Evolutionary conservation across 2,888 invertebrate species (phyloP).

Genomic region (Monochamus alternatus): DNA sequence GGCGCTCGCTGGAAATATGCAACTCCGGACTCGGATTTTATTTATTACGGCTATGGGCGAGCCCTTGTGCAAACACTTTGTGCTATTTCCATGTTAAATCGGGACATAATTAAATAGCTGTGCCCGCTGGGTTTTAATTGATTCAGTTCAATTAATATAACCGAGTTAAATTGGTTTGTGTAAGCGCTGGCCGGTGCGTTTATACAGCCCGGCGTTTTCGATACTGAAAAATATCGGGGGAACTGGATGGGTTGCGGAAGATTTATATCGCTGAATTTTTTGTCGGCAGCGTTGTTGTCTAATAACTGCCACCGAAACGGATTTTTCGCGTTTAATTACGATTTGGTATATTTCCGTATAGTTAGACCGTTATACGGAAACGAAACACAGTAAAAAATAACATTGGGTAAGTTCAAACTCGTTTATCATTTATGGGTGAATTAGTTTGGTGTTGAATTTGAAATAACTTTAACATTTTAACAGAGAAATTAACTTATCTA

Average conservation of each 20-base stretch:
- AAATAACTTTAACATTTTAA: too few relatives aligned
- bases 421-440: too few relatives aligned
- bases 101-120: constrained; percentile 50
- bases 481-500: too few relatives aligned
- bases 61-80: constrained; percentile 49
- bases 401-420: too few relatives aligned
- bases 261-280: not conserved
- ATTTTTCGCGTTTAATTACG: not conserved
- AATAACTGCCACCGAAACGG: not conserved
- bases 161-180: constrained; percentile 46
- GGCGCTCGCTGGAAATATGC: constrained; percentile 1
- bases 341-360: too few relatives aligned
- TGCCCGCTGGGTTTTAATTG: constrained; percentile 50
- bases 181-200: constrained; percentile 20
- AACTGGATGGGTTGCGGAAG: not conserved
- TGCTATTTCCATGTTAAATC: constrained; percentile 52
- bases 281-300: not conserved
- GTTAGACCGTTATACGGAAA: too few relatives aligned
- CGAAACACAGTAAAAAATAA: too few relatives aligned
- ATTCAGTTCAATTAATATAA: constrained; percentile 52
- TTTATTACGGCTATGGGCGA: constrained; percentile 29
- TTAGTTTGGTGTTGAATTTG: too few relatives aligned
- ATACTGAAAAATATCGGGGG: constrained; percentile 13
- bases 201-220: constrained; percentile 24
- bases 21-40: constrained; percentile 19